Evolutionary conservation across 2,797 vertebrate genomes (phyloP).

Genomic region (Amazonetta brasiliensis): DNA sequence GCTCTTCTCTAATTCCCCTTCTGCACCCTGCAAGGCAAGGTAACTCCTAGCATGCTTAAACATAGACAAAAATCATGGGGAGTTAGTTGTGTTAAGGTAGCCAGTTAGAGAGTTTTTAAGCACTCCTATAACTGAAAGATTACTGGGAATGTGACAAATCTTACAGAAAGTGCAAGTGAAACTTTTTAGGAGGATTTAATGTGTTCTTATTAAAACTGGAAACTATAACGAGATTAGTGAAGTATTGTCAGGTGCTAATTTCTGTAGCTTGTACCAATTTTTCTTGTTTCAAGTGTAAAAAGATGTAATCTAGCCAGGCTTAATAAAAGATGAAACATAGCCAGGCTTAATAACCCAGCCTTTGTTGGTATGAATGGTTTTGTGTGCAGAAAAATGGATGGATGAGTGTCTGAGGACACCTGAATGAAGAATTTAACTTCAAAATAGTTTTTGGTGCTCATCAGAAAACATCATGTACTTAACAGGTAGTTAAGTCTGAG

Average conservation of each 20-base stretch:
- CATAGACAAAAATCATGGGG: not conserved
- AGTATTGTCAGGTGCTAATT: not conserved
- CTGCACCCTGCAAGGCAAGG: not conserved
- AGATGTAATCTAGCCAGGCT: not conserved
- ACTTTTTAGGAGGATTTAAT: not conserved
- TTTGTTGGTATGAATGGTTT: not conserved
- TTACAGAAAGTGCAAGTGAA: not conserved
- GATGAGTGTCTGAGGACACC: not conserved
- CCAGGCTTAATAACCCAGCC: not conserved
- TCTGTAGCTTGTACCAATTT: not conserved
- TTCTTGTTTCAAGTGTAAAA: not conserved
- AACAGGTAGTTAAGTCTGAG: not conserved
- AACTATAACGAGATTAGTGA: not conserved
- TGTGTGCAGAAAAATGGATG: not conserved
- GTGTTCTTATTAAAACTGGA: not conserved
- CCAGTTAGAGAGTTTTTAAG: not conserved
- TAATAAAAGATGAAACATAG: not conserved
- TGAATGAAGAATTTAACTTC: not conserved
- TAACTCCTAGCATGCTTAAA: not conserved
- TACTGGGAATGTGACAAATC: not conserved
- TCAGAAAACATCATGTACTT: not conserved
- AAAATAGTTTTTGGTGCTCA: not conserved
- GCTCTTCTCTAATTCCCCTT: not conserved
- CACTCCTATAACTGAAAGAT: not conserved
- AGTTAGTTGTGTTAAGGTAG: not conserved